phyloP scores from a whole-genome alignment of 2,797 vertebrate species.

The Melanotaenia nigrans region DNA sequence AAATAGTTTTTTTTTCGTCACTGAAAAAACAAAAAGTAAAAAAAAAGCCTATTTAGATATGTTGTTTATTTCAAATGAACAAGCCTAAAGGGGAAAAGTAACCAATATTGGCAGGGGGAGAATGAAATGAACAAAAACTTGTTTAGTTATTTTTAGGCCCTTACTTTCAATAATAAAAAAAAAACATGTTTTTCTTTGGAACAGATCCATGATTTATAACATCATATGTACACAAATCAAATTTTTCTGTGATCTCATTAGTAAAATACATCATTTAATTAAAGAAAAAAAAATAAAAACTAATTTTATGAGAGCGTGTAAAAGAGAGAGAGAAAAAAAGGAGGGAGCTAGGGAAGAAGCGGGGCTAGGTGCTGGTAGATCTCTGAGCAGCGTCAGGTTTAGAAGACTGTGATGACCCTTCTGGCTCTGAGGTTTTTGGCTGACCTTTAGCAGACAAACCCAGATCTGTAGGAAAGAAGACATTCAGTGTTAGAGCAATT shows the following conservation, averaged over 20 bases:
- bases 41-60: background rate
- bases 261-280: background rate
- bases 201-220: background rate
- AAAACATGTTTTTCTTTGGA: background rate
- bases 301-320: too few relatives aligned
- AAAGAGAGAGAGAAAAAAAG: background rate
- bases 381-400: conserved; percentile 25
- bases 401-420: conserved; percentile 20
- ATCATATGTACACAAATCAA: background rate
- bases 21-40: background rate
- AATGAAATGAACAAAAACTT: background rate
- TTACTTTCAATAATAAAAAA: too few relatives aligned
- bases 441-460: conserved; percentile 35
- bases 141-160: too few relatives aligned
- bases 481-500: background rate
- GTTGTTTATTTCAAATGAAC: conserved; percentile 17
- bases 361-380: conserved; percentile 20
- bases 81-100: conserved; percentile 13
- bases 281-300: background rate
- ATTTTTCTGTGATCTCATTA: background rate
- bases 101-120: conserved; percentile 3
- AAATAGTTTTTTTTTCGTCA: conserved; percentile 13
- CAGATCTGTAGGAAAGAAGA: conserved; percentile 46
- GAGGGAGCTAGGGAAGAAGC: background rate
- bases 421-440: conserved; percentile 30